phyloP scores from a whole-genome alignment of 2,113 vertebrate species.

The Scolopax mira region DNA sequence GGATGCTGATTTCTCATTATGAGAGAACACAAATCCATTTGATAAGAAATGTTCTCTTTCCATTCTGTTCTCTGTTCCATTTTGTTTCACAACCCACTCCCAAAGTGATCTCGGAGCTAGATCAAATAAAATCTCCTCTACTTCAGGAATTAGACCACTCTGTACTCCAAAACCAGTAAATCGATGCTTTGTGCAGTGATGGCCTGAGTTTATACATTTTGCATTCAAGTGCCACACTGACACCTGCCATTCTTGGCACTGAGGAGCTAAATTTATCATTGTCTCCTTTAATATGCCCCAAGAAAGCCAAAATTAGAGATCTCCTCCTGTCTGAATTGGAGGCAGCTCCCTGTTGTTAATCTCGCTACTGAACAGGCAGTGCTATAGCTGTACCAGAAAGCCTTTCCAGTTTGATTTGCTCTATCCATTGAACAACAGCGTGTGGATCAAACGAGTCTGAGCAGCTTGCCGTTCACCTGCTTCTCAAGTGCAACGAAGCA shows the following conservation, averaged over 20 bases:
- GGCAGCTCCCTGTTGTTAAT: neutral
- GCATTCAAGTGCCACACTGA: neutral
- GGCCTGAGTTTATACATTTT: neutral
- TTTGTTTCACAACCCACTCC: conserved; percentile 22
- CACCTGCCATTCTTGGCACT: neutral
- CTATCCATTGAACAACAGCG: neutral
- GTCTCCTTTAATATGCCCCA: neutral
- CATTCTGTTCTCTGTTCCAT: neutral
- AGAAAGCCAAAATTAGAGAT: neutral
- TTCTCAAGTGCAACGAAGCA: conserved; percentile 63
- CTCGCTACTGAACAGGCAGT: neutral
- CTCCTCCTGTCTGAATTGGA: neutral
- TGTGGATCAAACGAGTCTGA: conserved; percentile 47
- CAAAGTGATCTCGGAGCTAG: neutral
- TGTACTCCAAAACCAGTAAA: neutral
- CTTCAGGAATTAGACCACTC: neutral
- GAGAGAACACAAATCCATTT: conserved; percentile 31
- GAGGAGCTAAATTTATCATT: conserved; percentile 20
- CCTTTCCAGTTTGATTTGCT: conserved; percentile 58
- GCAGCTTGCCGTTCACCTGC: conserved; percentile 58
- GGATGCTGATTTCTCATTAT: conserved; percentile 44
- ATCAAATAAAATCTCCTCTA: neutral
- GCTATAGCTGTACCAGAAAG: neutral
- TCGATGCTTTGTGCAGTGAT: neutral
- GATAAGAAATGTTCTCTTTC: neutral